Percentiles rank a stretch among this genome's conserved stretches.
Conservation (phyloP, 2,797 vertebrate genomes). For the Gobio occitaniae region DNA sequence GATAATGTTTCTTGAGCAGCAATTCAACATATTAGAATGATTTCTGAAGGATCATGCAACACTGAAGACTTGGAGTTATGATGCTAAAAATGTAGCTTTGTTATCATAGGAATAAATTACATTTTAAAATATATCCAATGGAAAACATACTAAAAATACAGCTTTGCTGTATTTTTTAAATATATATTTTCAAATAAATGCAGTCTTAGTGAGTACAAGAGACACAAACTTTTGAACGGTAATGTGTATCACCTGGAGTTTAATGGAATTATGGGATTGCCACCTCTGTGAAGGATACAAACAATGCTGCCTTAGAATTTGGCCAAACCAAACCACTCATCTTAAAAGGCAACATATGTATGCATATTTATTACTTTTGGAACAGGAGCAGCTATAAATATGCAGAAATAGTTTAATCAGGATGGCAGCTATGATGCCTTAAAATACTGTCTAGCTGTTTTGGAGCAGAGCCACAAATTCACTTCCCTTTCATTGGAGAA, state of each 20-base stretch:
- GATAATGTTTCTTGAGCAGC: background rate
- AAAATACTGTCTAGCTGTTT: background rate
- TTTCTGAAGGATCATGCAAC: slow-evolving; percentile 1
- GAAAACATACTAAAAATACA: background rate
- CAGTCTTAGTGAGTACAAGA: background rate
- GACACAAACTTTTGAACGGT: too few species aligned
- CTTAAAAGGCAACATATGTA: background rate
- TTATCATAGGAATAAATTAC: background rate
- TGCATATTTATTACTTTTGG: background rate
- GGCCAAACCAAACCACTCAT: background rate
- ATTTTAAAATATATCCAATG: background rate
- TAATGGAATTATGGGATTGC: background rate
- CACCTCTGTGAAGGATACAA: background rate
- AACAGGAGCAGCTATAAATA: background rate
- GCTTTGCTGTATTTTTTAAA: background rate
- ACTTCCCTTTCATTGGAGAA: slow-evolving; percentile 1
- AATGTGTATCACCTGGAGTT: too few species aligned
- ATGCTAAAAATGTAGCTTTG: background rate
- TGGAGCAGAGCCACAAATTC: background rate
- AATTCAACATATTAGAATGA: background rate
- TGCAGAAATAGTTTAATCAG: background rate
- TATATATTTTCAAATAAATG: background rate
- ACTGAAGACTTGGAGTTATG: background rate
- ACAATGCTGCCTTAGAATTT: background rate
- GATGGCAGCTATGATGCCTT: background rate